A percentile compares a stretch with the other conserved stretches of the same genome.
phyloP scores from a whole-genome alignment of 2,888 invertebrate species.

The Gerris lacustris region DNA sequence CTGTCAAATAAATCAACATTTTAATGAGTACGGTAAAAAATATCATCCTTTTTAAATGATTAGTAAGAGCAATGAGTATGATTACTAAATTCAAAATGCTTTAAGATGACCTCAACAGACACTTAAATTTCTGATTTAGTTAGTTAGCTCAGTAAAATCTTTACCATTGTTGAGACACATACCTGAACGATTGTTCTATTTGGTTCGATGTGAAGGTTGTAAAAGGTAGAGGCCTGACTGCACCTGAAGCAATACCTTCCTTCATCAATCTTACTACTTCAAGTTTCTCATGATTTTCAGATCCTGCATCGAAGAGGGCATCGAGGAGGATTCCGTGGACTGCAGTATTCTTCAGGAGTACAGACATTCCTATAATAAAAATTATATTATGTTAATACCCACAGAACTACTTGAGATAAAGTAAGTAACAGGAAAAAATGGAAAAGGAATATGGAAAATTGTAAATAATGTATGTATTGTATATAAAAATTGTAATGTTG shows the following conservation, averaged over 20 bases:
- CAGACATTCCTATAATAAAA: slow-evolving; percentile 63
- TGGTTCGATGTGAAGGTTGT: slow-evolving; percentile 76
- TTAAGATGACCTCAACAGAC: no score
- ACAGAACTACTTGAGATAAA: no score
- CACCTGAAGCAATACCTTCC: slow-evolving; percentile 76
- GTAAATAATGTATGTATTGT: no score
- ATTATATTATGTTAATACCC: neutral
- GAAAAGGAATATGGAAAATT: neutral
- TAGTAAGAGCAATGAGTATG: no score
- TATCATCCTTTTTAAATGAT: no score
- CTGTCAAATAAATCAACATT: slow-evolving; percentile 13
- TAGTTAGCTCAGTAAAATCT: no score
- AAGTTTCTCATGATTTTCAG: slow-evolving; percentile 52
- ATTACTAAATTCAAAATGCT: no score
- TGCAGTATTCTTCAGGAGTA: slow-evolving; percentile 89
- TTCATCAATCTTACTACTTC: slow-evolving; percentile 64
- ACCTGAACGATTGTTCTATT: slow-evolving; percentile 82
- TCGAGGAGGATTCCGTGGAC: slow-evolving; percentile 96
- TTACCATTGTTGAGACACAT: neutral
- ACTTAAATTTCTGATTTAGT: no score
- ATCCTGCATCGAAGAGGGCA: slow-evolving; percentile 66
- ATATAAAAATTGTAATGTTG: no score
- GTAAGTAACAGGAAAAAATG: neutral
- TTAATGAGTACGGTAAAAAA: no score
- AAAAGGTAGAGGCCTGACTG: slow-evolving; percentile 77